These are phyloP conservation scores for Drosophila melanocephala DNA, from an alignment of 2,888 invertebrate species.

Conservation along the genomic window DNA sequence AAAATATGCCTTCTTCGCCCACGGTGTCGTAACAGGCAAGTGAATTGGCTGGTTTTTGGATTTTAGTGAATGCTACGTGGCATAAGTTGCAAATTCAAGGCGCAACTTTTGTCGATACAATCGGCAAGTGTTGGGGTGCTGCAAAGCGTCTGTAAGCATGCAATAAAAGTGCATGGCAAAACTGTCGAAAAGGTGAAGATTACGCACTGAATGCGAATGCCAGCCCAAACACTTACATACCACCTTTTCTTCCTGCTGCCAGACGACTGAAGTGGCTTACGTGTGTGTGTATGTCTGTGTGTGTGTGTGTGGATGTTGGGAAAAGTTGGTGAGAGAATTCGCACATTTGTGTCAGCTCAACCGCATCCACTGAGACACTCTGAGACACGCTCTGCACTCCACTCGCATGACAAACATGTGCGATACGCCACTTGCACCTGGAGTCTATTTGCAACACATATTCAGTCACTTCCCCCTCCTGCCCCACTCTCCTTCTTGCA, in stretches of 20 bases:
- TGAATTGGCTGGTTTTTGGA: slow-evolving; percentile 14
- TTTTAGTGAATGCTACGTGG: slow-evolving; percentile 43
- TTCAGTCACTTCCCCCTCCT: background rate
- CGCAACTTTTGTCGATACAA: slow-evolving; percentile 76
- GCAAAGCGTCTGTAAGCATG: slow-evolving; percentile 47
- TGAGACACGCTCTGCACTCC: slow-evolving; percentile 37
- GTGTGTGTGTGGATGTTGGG: slow-evolving; percentile 16
- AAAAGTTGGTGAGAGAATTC: slow-evolving; percentile 66
- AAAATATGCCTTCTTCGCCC: background rate
- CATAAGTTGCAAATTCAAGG: slow-evolving; percentile 72
- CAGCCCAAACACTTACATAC: slow-evolving; percentile 20
- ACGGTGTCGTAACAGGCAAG: slow-evolving; percentile 7
- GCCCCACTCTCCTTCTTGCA: background rate
- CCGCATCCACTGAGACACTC: slow-evolving; percentile 42
- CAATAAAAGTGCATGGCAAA: slow-evolving; percentile 72
- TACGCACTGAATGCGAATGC: slow-evolving; percentile 77
- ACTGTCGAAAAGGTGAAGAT: slow-evolving; percentile 76
- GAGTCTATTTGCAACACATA: slow-evolving; percentile 46
- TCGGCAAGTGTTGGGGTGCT: slow-evolving; percentile 33
- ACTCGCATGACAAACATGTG: slow-evolving; percentile 75
- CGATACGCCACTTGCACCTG: slow-evolving; percentile 76
- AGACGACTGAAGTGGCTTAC: slow-evolving; percentile 21
- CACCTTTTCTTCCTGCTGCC: background rate
- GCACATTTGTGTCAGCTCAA: slow-evolving; percentile 61
- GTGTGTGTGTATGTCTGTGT: slow-evolving; percentile 18